Evolutionary conservation across 2,797 vertebrate genomes (phyloP).

Genomic region (Octomys mimax): DNA sequence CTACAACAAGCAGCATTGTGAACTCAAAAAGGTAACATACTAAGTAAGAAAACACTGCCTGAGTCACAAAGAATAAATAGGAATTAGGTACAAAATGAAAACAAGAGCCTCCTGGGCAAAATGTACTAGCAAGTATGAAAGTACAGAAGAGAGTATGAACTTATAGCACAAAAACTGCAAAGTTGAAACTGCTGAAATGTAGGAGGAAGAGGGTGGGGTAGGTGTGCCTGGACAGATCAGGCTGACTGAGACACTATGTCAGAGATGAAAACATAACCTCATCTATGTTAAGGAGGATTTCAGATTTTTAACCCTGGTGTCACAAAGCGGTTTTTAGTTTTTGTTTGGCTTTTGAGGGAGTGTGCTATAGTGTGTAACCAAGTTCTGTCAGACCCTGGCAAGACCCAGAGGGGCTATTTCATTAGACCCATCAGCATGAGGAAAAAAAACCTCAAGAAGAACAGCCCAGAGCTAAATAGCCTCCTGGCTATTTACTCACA

Average conservation of each 20-base stretch:
- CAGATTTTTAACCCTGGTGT: not conserved
- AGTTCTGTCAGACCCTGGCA: not conserved
- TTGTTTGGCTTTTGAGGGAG: not conserved
- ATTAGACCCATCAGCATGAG: not conserved
- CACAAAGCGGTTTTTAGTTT: not conserved
- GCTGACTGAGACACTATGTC: not conserved
- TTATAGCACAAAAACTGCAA: not conserved
- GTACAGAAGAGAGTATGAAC: not conserved
- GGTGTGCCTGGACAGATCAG: not conserved
- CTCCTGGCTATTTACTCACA: not conserved
- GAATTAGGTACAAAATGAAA: not conserved
- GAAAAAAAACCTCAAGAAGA: not conserved
- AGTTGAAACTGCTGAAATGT: not conserved
- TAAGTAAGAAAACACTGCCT: not conserved
- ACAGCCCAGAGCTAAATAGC: not conserved
- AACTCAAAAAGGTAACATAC: slow-evolving; percentile 1
- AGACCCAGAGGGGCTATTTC: not conserved
- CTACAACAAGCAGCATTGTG: not conserved
- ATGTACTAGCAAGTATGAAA: slow-evolving; percentile 13
- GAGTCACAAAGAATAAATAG: slow-evolving; percentile 17
- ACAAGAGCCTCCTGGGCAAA: not conserved
- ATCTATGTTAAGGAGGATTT: not conserved
- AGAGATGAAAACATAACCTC: not conserved
- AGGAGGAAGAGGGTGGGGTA: not conserved
- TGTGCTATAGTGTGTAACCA: not conserved